Evolutionary conservation across 2,888 invertebrate genomes (phyloP).

Genomic region (Rhopalosiphum nymphaeae): DNA sequence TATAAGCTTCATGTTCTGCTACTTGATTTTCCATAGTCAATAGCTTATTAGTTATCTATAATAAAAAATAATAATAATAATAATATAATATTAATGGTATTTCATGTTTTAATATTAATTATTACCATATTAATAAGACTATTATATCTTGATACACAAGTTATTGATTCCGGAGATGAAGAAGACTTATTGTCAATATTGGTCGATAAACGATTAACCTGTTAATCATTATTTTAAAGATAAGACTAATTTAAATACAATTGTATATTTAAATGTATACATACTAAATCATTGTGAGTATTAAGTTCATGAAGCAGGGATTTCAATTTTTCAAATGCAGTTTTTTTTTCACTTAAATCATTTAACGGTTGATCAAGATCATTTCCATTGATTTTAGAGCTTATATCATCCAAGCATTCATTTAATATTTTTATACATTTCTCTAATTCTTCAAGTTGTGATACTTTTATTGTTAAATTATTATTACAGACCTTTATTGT

Average conservation of each 20-base stretch:
- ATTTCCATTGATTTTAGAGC: slow-evolving; percentile 83
- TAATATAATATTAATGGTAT: slow-evolving; percentile 17
- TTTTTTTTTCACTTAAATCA: slow-evolving; percentile 91
- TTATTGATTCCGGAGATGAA: slow-evolving; percentile 31
- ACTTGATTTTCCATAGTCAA: slow-evolving; percentile 81
- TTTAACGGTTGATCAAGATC: slow-evolving; percentile 82
- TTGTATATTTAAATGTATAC: slow-evolving; percentile 53
- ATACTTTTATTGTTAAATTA: slow-evolving; percentile 80
- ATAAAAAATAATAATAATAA: slow-evolving; percentile 48
- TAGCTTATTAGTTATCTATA: slow-evolving; percentile 66
- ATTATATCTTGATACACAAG: slow-evolving; percentile 74
- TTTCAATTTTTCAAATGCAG: slow-evolving; percentile 88
- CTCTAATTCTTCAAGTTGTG: slow-evolving; percentile 88
- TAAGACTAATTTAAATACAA: slow-evolving; percentile 54
- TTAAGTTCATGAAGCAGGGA: slow-evolving; percentile 85
- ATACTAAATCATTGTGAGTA: slow-evolving; percentile 81
- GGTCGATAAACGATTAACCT: slow-evolving; percentile 50
- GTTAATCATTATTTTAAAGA: not conserved
- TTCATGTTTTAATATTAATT: slow-evolving; percentile 21
- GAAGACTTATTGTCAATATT: slow-evolving; percentile 1
- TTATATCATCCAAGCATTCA: slow-evolving; percentile 91
- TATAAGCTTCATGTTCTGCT: slow-evolving; percentile 88
- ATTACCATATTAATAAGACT: slow-evolving; percentile 76
- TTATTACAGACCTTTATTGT: slow-evolving; percentile 76
- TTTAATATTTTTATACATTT: slow-evolving; percentile 84